Conservation (phyloP, 2,113 vertebrate species). For the Myxocyprinus asiaticus region DNA sequence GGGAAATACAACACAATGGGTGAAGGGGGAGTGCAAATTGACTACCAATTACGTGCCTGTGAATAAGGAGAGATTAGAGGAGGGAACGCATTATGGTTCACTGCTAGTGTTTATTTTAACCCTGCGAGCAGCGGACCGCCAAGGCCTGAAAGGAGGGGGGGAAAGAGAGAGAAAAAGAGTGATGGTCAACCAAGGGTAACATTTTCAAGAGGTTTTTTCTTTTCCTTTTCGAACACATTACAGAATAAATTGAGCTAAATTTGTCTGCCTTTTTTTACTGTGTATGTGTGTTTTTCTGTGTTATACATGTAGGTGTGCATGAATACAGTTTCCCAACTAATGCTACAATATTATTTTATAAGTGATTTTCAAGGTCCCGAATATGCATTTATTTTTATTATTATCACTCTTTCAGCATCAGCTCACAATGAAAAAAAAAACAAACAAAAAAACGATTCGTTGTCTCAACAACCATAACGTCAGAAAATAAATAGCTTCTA, state of each 20-base stretch:
- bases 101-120: constrained; percentile 79
- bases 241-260: constrained; percentile 24
- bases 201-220: constrained; percentile 52
- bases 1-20: constrained; percentile 82
- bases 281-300: constrained; percentile 24
- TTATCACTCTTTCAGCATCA: too few species aligned
- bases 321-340: background rate
- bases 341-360: background rate
- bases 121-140: constrained; percentile 64
- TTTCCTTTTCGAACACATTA: constrained; percentile 27
- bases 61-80: constrained; percentile 77
- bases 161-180: constrained; percentile 41
- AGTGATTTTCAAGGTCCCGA: background rate
- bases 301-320: background rate
- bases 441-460: too few species aligned
- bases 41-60: constrained; percentile 86
- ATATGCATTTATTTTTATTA: too few species aligned
- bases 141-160: constrained; percentile 57
- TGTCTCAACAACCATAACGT: too few species aligned
- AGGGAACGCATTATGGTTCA: constrained; percentile 75
- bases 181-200: constrained; percentile 61
- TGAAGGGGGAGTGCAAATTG: constrained; percentile 82
- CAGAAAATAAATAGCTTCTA: too few species aligned
- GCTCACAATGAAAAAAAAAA: too few species aligned
- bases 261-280: background rate